A percentile compares a stretch with the other conserved stretches of the same genome.
Evolutionary conservation across 2,113 vertebrate species (phyloP).

Genomic region (Perca schrenkii): DNA sequence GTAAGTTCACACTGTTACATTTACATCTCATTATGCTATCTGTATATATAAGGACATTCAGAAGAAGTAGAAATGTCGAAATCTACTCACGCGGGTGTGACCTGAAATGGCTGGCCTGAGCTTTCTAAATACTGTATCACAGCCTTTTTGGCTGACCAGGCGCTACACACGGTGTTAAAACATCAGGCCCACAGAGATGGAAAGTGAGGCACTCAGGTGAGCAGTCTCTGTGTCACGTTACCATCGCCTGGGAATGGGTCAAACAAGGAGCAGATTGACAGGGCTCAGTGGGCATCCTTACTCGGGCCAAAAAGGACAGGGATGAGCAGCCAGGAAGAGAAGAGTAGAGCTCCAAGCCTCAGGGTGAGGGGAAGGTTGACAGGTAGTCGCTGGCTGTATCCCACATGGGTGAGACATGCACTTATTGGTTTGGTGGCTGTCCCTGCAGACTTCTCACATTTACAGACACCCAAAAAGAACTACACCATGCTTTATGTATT

Average conservation of each 20-base stretch:
- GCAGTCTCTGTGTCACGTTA: conserved; percentile 67
- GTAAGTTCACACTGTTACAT: conserved; percentile 74
- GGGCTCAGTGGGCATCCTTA: conserved; percentile 55
- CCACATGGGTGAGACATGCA: conserved; percentile 54
- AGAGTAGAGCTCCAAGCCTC: conserved; percentile 34
- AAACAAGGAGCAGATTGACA: conserved; percentile 67
- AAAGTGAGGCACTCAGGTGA: conserved; percentile 73
- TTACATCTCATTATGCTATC: conserved; percentile 51
- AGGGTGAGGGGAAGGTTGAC: conserved; percentile 55
- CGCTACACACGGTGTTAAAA: conserved; percentile 43
- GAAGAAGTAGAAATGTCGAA: conserved; percentile 14
- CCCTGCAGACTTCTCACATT: conserved; percentile 83
- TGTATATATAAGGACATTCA: conserved; percentile 22
- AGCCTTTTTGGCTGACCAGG: conserved; percentile 43
- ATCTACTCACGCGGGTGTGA: conserved; percentile 22
- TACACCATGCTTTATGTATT: conserved; percentile 34
- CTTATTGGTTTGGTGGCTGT: conserved; percentile 75
- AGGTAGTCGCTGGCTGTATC: conserved; percentile 58
- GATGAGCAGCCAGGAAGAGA: conserved; percentile 64
- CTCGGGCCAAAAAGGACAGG: conserved; percentile 50
- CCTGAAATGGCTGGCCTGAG: conserved; percentile 36
- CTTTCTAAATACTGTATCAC: conserved; percentile 56
- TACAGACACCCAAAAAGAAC: conserved; percentile 61
- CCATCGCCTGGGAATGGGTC: conserved; percentile 58
- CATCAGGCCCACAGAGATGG: conserved; percentile 80